Conservation (phyloP, 2,888 invertebrate species). For the Tetragonisca angustula region DNA sequence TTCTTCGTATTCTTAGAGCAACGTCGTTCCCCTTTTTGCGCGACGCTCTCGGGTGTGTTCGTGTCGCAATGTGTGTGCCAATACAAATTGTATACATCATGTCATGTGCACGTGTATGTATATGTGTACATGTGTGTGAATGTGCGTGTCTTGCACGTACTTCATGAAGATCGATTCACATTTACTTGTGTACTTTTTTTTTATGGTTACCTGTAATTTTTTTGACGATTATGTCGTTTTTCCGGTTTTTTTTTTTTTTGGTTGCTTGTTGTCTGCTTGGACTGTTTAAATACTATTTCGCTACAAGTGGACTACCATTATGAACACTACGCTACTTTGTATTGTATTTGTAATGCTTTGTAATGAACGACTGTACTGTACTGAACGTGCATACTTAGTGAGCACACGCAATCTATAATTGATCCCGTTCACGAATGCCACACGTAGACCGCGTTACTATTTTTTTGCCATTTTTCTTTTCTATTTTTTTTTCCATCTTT, state of each 20-base stretch:
- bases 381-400: slow-evolving; percentile 74
- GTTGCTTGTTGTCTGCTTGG: slow-evolving; percentile 57
- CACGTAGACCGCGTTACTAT: slow-evolving; percentile 51
- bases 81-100: slow-evolving; percentile 14
- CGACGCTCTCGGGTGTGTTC: slow-evolving; percentile 2
- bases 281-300: slow-evolving; percentile 81
- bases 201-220: slow-evolving; percentile 73
- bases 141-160: slow-evolving; percentile 55
- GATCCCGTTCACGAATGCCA: slow-evolving; percentile 61
- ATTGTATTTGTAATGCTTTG: slow-evolving; percentile 77
- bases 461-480: background rate
- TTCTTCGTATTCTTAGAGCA: background rate
- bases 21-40: background rate
- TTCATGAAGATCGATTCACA: slow-evolving; percentile 65
- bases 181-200: slow-evolving; percentile 61
- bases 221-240: slow-evolving; percentile 66
- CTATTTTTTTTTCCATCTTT: background rate
- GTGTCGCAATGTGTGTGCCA: slow-evolving; percentile 46
- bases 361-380: slow-evolving; percentile 78
- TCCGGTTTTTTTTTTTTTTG: slow-evolving; percentile 52
- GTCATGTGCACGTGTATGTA: slow-evolving; percentile 15
- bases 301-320: slow-evolving; percentile 82
- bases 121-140: slow-evolving; percentile 19
- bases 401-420: slow-evolving; percentile 76
- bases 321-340: slow-evolving; percentile 83